Evolutionary conservation across 2,888 invertebrate genomes (phyloP).

Genomic region (Pseudolycoriella hygida): DNA sequence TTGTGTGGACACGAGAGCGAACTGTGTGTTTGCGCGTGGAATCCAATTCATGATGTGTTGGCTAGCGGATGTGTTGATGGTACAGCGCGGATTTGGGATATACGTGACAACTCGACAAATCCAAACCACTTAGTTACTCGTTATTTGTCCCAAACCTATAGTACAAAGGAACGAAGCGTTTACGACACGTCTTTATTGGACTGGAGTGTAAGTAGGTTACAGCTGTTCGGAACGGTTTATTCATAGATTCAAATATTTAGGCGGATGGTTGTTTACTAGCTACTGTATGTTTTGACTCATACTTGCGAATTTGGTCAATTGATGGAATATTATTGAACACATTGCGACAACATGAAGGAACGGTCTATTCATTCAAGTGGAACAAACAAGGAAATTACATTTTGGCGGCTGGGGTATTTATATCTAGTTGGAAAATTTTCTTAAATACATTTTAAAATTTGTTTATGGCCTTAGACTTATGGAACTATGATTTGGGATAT

Average conservation of each 20-base stretch:
- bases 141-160: too few relatives aligned
- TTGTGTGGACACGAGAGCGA: too few relatives aligned
- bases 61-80: too few relatives aligned
- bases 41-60: too few relatives aligned
- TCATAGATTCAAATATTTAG: slow-evolving; percentile 19
- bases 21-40: too few relatives aligned
- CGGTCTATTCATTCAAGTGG: slow-evolving; percentile 98
- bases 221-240: background rate
- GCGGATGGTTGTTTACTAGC: slow-evolving; percentile 93
- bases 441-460: too few relatives aligned
- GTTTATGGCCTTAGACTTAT: slow-evolving; percentile 32
- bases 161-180: too few relatives aligned
- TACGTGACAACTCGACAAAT: too few relatives aligned
- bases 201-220: background rate
- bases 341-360: slow-evolving; percentile 95
- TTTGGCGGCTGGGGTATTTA: slow-evolving; percentile 79
- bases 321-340: slow-evolving; percentile 88
- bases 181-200: too few relatives aligned
- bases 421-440: background rate
- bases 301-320: slow-evolving; percentile 95
- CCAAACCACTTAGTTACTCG: too few relatives aligned
- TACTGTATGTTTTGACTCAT: slow-evolving; percentile 98
- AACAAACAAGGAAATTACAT: slow-evolving; percentile 97
- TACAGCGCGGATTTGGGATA: too few relatives aligned
- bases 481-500: slow-evolving; percentile 99